phyloP scores from a whole-genome alignment of 2,888 invertebrate species.

The Pseudococcus jackbeardsleyi region DNA sequence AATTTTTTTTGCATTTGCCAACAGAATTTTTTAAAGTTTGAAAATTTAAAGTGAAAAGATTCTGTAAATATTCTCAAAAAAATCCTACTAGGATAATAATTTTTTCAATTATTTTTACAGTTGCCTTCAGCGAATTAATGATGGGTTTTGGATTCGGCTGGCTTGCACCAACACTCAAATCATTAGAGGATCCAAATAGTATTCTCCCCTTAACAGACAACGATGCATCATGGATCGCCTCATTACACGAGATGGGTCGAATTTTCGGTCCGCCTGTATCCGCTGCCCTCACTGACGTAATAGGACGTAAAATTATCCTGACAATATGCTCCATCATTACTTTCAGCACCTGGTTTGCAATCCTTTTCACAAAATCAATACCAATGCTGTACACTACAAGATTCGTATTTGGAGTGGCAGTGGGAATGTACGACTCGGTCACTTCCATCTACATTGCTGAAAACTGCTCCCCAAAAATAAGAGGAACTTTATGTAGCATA shows the following conservation, averaged over 20 bases:
- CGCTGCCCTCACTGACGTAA: background rate
- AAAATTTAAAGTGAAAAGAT: too few species aligned
- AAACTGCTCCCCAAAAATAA: constrained; percentile 66
- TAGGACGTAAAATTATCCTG: constrained; percentile 44
- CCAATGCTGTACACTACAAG: constrained; percentile 66
- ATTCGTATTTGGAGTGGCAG: constrained; percentile 67
- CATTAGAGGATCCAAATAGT: background rate
- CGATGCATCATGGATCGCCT: constrained; percentile 57
- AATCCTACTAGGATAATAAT: background rate
- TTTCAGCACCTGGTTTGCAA: background rate
- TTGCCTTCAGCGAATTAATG: constrained; percentile 1
- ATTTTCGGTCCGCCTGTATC: background rate
- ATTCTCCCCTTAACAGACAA: background rate
- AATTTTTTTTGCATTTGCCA: too few species aligned
- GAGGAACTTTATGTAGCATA: constrained; percentile 67
- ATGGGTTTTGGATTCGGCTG: constrained; percentile 54
- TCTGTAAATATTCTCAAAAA: too few species aligned
- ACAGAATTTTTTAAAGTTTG: too few species aligned
- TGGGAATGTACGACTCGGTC: constrained; percentile 67
- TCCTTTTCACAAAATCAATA: background rate
- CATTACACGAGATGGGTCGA: constrained; percentile 50
- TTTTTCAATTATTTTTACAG: constrained; percentile 17
- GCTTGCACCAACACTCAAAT: constrained; percentile 40
- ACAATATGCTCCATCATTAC: background rate
- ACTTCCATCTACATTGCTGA: constrained; percentile 67